These are phyloP conservation scores for Plagodis dolabraria DNA, from an alignment of 2,888 invertebrate genomes.

Conservation along the genomic window DNA sequence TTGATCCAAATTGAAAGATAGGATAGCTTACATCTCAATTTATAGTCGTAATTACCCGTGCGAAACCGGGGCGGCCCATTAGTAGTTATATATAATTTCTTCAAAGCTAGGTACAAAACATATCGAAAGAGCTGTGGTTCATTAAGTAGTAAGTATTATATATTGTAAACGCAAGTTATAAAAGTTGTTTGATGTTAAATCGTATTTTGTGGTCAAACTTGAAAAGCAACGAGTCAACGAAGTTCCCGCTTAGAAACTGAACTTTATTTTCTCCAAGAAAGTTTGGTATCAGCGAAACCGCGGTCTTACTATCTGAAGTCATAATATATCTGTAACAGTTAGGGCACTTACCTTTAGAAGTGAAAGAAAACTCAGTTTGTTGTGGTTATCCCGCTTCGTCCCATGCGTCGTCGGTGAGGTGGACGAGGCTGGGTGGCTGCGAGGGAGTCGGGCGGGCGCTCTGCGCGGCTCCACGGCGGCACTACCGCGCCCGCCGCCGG, in stretches of 20 bases:
- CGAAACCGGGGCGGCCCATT: no score
- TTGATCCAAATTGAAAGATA: no score
- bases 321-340: slow-evolving; percentile 20
- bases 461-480: slow-evolving; percentile 67
- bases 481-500: slow-evolving; percentile 71
- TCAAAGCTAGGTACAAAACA: no score
- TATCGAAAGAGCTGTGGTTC: slow-evolving; percentile 14
- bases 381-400: slow-evolving; percentile 38
- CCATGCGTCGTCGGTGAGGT: slow-evolving; percentile 35
- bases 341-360: slow-evolving; percentile 34
- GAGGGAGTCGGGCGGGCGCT: slow-evolving; percentile 66
- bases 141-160: background rate
- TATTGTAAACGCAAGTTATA: slow-evolving; percentile 5
- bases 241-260: slow-evolving; percentile 29
- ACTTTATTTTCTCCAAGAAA: slow-evolving; percentile 30
- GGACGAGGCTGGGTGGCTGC: slow-evolving; percentile 39
- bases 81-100: no score
- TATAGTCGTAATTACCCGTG: no score
- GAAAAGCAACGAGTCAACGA: slow-evolving; percentile 16
- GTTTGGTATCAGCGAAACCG: slow-evolving; percentile 15
- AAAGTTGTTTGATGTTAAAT: slow-evolving; percentile 24
- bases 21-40: no score
- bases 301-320: slow-evolving; percentile 3
- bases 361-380: slow-evolving; percentile 31
- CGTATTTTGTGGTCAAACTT: slow-evolving; percentile 25